Evolutionary conservation across 1,140 invertebrate genomes (phyloP), one percentile per base, ranked within the genome.

Genomic region (Hyphantria cunea): DNA sequence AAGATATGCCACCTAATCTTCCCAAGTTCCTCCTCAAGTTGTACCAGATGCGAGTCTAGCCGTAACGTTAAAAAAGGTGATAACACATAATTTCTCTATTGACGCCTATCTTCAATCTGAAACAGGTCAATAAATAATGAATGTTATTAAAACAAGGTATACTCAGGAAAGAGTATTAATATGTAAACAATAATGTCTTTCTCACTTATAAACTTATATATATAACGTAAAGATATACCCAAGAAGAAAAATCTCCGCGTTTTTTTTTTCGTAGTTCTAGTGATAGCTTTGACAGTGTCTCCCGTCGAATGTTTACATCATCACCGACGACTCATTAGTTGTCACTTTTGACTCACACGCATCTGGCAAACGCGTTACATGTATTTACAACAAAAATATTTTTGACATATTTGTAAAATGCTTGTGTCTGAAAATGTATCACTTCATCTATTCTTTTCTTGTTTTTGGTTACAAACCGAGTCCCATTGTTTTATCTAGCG

Each of bases 261-360:
- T 60, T 80, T 81, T 76, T 80, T 86, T 74, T 70, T 44, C 13
- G 31, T 48, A 66, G 64, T 37, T 60, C 68, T 67, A 50, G 67
- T 84, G 80, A 85, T 82, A 76, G 72, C 75, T 85, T 76, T 83
- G 84, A 86, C 86, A 85, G 76, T 60, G 58, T 70, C 65, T 69
- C 58, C 68, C 74, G 83, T 70, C 74, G 82, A 86, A 81, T 86
- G 81, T 83, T 84, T 81, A 85, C 82, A 81, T 88, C 87, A 78
- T 84, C 87, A 70, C 80, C 73, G 69, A 67, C 77, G 59, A 77
- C 75, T 87, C 87, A 90, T 90, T 89, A 90, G 87, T 90, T 80
- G 80, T 77, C 82, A 72, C 55, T 67, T 68, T 52, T 15, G 65
- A 58, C 66, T 41, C 55, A 51, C 13, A 61, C 70, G 69, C 78